These are phyloP conservation scores for Drosophila subquinaria DNA, from an alignment of 2,888 invertebrate genomes.

Conservation along the genomic window DNA sequence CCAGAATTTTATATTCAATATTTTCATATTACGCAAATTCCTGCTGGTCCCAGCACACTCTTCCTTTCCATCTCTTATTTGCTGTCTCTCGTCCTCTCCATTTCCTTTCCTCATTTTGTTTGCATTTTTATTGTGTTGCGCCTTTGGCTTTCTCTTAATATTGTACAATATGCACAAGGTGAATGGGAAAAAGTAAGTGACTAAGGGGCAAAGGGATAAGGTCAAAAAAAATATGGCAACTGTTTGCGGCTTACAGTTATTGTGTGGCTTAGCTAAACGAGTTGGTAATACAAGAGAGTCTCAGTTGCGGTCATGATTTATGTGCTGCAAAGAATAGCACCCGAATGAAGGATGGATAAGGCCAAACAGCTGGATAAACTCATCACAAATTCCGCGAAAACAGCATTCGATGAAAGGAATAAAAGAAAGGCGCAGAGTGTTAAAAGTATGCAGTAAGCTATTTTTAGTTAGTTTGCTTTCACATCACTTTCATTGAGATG, in stretches of 20 bases:
- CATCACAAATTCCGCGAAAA: conserved; percentile 15
- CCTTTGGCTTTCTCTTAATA: conserved; percentile 66
- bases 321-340: conserved; percentile 22
- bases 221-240: conserved; percentile 67
- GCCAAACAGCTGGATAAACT: conserved; percentile 26
- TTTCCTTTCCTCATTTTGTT: conserved; percentile 36
- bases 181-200: conserved; percentile 5
- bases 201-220: conserved; percentile 44
- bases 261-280: conserved; percentile 70
- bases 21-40: conserved; percentile 75
- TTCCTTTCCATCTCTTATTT: neutral
- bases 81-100: neutral
- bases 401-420: conserved; percentile 1
- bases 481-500: conserved; percentile 3
- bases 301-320: conserved; percentile 54
- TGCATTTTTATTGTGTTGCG: conserved; percentile 63
- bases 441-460: neutral
- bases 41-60: conserved; percentile 25
- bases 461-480: neutral
- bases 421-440: neutral
- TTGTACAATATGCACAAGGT: conserved; percentile 63
- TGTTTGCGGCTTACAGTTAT: conserved; percentile 70
- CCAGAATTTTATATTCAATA: conserved; percentile 74
- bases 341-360: conserved; percentile 20
- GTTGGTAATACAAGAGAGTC: conserved; percentile 65